Conservation (phyloP, 2,888 invertebrate species). For the Autographa pulchrina region DNA sequence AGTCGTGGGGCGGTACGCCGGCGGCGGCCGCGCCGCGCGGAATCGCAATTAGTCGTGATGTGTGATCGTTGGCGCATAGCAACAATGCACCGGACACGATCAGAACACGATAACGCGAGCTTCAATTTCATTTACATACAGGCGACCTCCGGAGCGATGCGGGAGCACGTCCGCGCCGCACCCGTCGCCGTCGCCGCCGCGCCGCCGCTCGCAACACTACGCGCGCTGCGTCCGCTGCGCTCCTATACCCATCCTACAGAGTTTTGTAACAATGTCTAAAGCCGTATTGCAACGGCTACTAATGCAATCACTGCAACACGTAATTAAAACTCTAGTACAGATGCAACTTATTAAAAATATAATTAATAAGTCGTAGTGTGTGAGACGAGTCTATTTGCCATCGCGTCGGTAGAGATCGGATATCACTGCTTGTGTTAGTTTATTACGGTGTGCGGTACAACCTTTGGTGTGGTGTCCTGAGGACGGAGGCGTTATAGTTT, state of each 20-base stretch:
- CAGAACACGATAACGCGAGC: conserved; percentile 49
- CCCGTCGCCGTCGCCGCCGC: conserved; percentile 2
- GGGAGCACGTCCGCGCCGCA: conserved; percentile 16
- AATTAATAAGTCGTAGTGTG: conserved; percentile 21
- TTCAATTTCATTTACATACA: conserved; percentile 56
- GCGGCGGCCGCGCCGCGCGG: conserved; percentile 38
- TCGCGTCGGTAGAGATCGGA: conserved; percentile 6
- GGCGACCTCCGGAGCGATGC: conserved; percentile 42
- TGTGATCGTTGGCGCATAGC: conserved; percentile 60
- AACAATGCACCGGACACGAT: conserved; percentile 63
- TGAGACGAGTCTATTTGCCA: conserved; percentile 28
- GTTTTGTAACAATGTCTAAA: conserved; percentile 44
- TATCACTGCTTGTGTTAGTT: conserved; percentile 22
- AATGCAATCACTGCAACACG: conserved; percentile 41
- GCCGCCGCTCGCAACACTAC: not conserved
- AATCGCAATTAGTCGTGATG: conserved; percentile 57
- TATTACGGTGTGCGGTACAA: conserved; percentile 29
- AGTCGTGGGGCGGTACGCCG: conserved; percentile 45
- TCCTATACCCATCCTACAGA: conserved; percentile 25
- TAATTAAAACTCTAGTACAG: conserved; percentile 57
- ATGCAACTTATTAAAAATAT: conserved; percentile 38
- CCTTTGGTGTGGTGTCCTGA: conserved; percentile 43
- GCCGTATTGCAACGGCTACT: conserved; percentile 45
- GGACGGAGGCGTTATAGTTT: conserved; percentile 43
- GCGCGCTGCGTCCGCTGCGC: not conserved